Evolutionary conservation across 1,140 invertebrate species (phyloP), one percentile per base, ranked within the genome.

Genomic region (Teleogryllus occipitalis): DNA sequence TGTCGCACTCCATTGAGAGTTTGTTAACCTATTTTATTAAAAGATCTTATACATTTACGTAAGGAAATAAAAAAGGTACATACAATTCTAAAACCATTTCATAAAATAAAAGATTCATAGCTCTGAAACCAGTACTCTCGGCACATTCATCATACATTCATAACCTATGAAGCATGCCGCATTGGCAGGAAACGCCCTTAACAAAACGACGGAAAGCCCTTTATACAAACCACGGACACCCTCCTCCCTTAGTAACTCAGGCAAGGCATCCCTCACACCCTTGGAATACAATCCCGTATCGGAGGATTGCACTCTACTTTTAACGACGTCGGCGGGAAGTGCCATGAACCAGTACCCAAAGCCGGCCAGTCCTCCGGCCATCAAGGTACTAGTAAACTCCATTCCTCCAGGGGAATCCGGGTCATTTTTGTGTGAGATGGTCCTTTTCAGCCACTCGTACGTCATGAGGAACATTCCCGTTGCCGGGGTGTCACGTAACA

Each of bases 161-260:
- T 94, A 95, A 27, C 94, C 95, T 82, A 96, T 87, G 87, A 97
- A 97, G 85, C 96, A 97, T 7, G 94, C 96, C 79, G 96, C 96
- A 88, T 97, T 98, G n/a, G 96, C 95, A 74, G 96, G 95, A 88
- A 98, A 97, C 47, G 96, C 96, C 86, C 96, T 88, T 12, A 97
- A 85, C 89, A 98, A 92, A 12, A 98, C 95, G 0, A 96, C 96
- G 7, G 91, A 90, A 65, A 94, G 90, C 79, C 96, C 96, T 85
- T 93, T 94, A 85, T 95, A 97, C 7, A 98, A 85, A 47, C 93
- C 95, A 74, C 87, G 84, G 0, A 93, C 89, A 4, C 96, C 96
- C 88, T 97, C 96, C 80, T 91, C 90, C 80, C 89, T 91, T 87
- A 98, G 92, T 22, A 97, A 85, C 72, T 93, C 88, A 80, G 87